These are phyloP conservation scores for Tupiocoris notatus DNA, from an alignment of 2,888 invertebrate genomes.

Conservation along the genomic window DNA sequence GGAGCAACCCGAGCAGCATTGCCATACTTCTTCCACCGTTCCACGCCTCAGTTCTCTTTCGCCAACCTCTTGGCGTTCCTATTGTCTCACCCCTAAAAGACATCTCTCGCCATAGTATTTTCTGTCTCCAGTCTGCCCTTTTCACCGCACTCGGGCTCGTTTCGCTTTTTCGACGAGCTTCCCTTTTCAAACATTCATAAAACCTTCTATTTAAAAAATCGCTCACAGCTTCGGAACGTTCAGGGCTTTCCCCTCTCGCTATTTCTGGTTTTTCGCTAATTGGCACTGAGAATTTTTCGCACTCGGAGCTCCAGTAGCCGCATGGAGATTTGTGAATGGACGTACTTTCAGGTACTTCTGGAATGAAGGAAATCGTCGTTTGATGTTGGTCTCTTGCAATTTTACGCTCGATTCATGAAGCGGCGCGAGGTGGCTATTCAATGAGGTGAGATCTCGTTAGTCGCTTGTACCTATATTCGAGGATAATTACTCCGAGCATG, in stretches of 20 bases:
- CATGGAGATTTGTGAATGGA: not conserved
- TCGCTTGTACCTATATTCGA: too few relatives aligned
- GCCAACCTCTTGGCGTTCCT: constrained; percentile 29
- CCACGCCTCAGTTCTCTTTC: not conserved
- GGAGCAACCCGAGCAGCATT: not conserved
- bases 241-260: not conserved
- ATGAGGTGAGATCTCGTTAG: not conserved
- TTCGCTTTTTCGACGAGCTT: not conserved
- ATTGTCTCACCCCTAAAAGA: constrained; percentile 30
- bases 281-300: not conserved
- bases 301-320: too few relatives aligned
- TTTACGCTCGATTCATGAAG: not conserved
- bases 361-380: not conserved
- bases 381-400: not conserved
- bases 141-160: not conserved
- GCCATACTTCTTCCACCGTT: not conserved
- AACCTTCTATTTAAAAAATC: constrained; percentile 36
- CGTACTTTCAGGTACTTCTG: not conserved
- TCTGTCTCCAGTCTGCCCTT: not conserved
- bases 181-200: constrained; percentile 30
- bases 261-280: not conserved
- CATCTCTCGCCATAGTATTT: not conserved
- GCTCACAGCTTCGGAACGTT: constrained; percentile 19
- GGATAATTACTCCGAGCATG: too few relatives aligned
- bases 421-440: not conserved